Evolutionary conservation across 2,888 invertebrate genomes (phyloP).

Genomic region (Cryptocheilus praepositus): DNA sequence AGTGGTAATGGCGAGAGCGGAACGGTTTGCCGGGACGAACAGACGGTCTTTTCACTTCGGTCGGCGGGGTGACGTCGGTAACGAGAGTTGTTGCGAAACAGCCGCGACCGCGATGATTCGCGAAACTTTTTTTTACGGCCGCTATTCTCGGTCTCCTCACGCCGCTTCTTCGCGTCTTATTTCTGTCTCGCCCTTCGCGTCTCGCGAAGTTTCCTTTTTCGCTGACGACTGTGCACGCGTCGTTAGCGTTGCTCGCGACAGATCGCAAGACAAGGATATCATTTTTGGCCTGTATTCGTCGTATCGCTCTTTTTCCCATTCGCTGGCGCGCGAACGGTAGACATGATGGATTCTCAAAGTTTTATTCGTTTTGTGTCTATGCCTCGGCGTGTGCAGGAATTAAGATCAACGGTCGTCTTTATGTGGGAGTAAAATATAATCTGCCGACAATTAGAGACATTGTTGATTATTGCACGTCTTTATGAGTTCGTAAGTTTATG

Average conservation of each 20-base stretch:
- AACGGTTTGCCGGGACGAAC: neutral
- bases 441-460: no score
- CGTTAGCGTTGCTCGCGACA: conserved; percentile 48
- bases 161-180: neutral
- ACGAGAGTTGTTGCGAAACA: conserved; percentile 59
- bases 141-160: conserved; percentile 4
- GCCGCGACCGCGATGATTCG: conserved; percentile 45
- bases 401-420: no score
- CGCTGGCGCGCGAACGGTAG: neutral
- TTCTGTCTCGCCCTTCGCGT: neutral
- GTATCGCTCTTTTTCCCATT: neutral
- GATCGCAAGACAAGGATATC: conserved; percentile 21
- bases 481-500: no score
- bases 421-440: no score
- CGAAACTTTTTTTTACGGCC: conserved; percentile 22
- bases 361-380: no score
- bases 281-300: neutral
- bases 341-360: neutral
- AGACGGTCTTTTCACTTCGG: conserved; percentile 7
- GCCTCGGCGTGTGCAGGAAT: no score
- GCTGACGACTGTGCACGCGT: conserved; percentile 49
- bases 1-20: neutral
- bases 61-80: conserved; percentile 43
- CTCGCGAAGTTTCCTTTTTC: conserved; percentile 26
- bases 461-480: no score